A percentile compares a stretch with the other conserved stretches of the same genome.
These are phyloP conservation scores for Odiellus spinosus DNA, from an alignment of 2,888 invertebrate species.

Conservation along the genomic window DNA sequence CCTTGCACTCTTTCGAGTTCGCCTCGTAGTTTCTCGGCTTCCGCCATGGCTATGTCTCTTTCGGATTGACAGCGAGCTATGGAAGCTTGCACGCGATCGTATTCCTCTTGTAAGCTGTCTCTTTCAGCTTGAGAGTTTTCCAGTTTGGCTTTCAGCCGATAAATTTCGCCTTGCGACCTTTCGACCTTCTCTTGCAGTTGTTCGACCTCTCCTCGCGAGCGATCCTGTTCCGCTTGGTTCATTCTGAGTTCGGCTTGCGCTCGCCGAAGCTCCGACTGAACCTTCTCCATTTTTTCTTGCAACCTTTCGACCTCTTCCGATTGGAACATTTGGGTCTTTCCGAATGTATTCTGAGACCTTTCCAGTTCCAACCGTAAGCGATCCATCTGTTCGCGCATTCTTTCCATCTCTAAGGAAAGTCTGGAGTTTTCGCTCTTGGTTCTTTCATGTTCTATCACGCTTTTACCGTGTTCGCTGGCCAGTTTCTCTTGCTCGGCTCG, in stretches of 20 bases:
- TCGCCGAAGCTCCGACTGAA: slow-evolving; percentile 62
- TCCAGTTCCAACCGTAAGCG: slow-evolving; percentile 52
- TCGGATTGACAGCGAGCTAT: slow-evolving; percentile 72
- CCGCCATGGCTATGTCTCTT: slow-evolving; percentile 52
- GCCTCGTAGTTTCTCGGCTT: slow-evolving; percentile 22
- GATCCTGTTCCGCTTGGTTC: slow-evolving; percentile 76
- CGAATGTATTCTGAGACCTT: slow-evolving; percentile 56
- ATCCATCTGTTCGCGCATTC: slow-evolving; percentile 44
- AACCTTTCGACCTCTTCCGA: slow-evolving; percentile 57
- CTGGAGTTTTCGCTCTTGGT: slow-evolving; percentile 50
- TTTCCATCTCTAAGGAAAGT: slow-evolving; percentile 56
- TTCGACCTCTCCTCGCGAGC: slow-evolving; percentile 41
- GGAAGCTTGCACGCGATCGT: slow-evolving; percentile 67
- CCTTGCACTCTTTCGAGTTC: slow-evolving; percentile 42
- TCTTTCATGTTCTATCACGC: slow-evolving; percentile 75
- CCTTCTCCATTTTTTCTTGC: slow-evolving; percentile 64
- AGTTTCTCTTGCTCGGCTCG: slow-evolving; percentile 86
- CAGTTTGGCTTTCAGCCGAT: slow-evolving; percentile 76
- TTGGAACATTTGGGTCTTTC: slow-evolving; percentile 38
- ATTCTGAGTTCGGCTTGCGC: slow-evolving; percentile 79
- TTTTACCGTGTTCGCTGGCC: slow-evolving; percentile 71
- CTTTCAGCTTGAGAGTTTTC: slow-evolving; percentile 91
- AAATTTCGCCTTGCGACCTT: slow-evolving; percentile 87
- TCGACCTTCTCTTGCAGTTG: slow-evolving; percentile 80
- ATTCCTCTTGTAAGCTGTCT: slow-evolving; percentile 78